phyloP scores from a whole-genome alignment of 2,888 invertebrate species.

The Pardosa pseudoannulata region DNA sequence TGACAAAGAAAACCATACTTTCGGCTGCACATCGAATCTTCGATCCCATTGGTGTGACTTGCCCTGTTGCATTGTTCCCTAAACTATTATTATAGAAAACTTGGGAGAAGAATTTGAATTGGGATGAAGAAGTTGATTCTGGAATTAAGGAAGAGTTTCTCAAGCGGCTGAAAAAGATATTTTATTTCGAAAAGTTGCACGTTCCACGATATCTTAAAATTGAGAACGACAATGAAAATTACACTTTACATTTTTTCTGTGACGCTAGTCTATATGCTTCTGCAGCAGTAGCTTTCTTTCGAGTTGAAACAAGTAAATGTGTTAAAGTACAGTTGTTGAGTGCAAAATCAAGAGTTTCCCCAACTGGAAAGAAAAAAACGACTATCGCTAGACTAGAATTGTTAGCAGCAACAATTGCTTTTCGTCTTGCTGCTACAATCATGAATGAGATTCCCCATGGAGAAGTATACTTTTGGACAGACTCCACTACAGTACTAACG shows the following conservation, averaged over 20 bases:
- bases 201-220: not conserved
- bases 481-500: not conserved
- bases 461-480: too few species aligned
- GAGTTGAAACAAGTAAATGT: not conserved
- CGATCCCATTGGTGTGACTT: not conserved
- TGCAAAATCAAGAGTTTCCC: not conserved
- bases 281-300: not conserved
- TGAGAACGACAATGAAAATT: not conserved
- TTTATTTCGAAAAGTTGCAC: not conserved
- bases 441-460: too few species aligned
- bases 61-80: too few species aligned
- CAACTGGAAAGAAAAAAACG: too few species aligned
- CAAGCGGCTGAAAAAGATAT: not conserved
- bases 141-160: not conserved
- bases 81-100: not conserved
- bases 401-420: too few species aligned
- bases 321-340: not conserved
- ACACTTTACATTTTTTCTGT: not conserved
- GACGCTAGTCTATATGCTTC: not conserved
- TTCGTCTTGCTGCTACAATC: too few species aligned
- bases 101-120: not conserved
- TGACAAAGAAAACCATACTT: not conserved
- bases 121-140: not conserved
- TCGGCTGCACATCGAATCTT: not conserved
- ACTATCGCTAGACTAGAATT: too few species aligned